Evolutionary conservation across 2,797 vertebrate species (phyloP).

Genomic region (Malurus splendens): DNA sequence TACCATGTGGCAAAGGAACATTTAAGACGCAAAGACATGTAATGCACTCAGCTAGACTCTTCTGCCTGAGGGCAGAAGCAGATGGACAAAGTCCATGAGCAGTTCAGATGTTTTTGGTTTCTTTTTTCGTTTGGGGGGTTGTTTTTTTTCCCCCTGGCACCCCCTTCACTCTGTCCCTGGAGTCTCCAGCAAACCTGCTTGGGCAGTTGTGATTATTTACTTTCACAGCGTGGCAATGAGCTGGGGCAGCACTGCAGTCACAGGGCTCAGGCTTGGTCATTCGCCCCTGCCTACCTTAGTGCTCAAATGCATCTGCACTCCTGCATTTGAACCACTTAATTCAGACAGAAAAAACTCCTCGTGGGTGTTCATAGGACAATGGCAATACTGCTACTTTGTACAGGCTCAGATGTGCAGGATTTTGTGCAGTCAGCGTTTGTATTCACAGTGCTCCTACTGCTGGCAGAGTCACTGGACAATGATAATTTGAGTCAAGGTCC

Average conservation of each 20-base stretch:
- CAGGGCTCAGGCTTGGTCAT: neutral
- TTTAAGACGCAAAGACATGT: neutral
- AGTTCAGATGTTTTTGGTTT: neutral
- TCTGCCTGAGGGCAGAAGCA: neutral
- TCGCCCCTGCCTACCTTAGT: neutral
- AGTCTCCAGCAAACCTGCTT: neutral
- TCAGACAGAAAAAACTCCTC: neutral
- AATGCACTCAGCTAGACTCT: neutral
- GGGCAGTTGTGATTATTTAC: fast-evolving
- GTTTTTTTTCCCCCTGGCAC: neutral
- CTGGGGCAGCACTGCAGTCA: neutral
- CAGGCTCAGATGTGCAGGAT: neutral
- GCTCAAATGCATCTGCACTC: neutral
- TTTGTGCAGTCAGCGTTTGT: neutral
- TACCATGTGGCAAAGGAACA: neutral
- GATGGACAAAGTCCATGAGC: neutral
- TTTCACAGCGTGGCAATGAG: neutral
- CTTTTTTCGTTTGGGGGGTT: neutral
- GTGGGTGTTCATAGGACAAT: neutral
- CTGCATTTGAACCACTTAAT: neutral
- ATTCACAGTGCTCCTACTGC: neutral
- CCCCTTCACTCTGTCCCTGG: neutral
- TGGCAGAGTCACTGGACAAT: neutral
- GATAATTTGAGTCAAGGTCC: neutral
- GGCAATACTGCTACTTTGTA: neutral